Evolutionary conservation across 2,113 vertebrate species (phyloP).

Genomic region (Pelobates fuscus): DNA sequence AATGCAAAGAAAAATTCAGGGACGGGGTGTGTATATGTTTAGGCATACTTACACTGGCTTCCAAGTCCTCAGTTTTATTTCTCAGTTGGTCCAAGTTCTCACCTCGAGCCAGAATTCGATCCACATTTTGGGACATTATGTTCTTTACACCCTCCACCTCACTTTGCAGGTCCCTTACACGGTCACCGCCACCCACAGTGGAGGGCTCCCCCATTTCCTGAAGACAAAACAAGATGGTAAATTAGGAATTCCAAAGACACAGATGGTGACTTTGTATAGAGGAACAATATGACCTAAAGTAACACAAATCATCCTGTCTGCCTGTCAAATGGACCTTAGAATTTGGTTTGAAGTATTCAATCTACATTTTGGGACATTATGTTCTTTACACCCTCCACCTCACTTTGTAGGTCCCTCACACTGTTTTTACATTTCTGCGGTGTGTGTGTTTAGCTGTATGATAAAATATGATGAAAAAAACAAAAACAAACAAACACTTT

Average conservation of each 20-base stretch:
- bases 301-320: neutral
- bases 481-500: too few relatives aligned
- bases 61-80: conserved; percentile 86
- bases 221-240: neutral
- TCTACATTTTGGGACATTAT: conserved; percentile 94
- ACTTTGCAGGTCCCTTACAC: conserved; percentile 71
- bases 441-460: too few relatives aligned
- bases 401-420: conserved; percentile 72
- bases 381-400: conserved; percentile 86
- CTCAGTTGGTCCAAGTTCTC: conserved; percentile 89
- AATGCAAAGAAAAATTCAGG: too few relatives aligned
- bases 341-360: too few relatives aligned
- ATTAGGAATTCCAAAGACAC: neutral
- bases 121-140: conserved; percentile 92
- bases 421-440: too few relatives aligned
- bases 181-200: conserved; percentile 47
- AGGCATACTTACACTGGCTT: conserved; percentile 79
- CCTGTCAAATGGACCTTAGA: too few relatives aligned
- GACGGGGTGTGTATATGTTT: too few relatives aligned
- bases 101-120: conserved; percentile 88
- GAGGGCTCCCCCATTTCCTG: conserved; percentile 57
- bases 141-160: conserved; percentile 87
- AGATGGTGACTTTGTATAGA: too few relatives aligned
- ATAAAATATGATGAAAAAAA: too few relatives aligned
- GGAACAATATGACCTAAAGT: too few relatives aligned